Percentiles rank a stretch among this genome's conserved stretches.
phyloP scores from a whole-genome alignment of 2,797 vertebrate genomes.

The Uromys caudimaculatus region DNA sequence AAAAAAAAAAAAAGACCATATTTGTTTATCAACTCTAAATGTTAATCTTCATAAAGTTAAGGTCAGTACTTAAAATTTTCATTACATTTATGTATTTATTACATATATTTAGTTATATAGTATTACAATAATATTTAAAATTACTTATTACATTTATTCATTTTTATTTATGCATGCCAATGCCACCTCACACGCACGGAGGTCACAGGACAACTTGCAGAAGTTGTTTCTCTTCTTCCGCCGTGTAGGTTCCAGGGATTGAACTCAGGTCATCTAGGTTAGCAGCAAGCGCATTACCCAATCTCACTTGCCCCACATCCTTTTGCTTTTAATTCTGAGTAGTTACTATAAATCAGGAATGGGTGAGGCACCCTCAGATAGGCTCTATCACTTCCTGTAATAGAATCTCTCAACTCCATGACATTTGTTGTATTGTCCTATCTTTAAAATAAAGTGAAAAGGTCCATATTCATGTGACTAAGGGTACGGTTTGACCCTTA shows the following conservation, averaged over 20 bases:
- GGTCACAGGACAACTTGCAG: not conserved
- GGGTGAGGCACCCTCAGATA: slow-evolving; percentile 12
- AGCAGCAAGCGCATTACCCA: not conserved
- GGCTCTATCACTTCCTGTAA: not conserved
- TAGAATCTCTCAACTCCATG: slow-evolving; percentile 27
- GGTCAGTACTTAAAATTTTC: not conserved
- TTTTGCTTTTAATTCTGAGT: slow-evolving; percentile 32
- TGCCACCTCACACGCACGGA: not conserved
- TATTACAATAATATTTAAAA: not conserved
- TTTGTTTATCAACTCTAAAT: slow-evolving; percentile 56
- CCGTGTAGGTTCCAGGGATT: not conserved
- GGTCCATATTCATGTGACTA: slow-evolving; percentile 24
- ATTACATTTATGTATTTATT: not conserved
- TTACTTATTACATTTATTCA: not conserved
- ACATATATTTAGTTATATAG: not conserved
- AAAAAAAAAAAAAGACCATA: slow-evolving; percentile 52
- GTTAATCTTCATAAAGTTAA: slow-evolving; percentile 21
- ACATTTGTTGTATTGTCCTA: slow-evolving; percentile 44
- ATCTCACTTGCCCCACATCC: not conserved
- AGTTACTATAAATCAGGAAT: not conserved
- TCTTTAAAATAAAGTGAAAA: slow-evolving; percentile 67
- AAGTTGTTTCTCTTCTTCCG: not conserved
- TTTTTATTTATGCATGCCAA: not conserved
- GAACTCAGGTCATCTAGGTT: not conserved
- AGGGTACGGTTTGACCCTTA: slow-evolving; percentile 57